Evolutionary conservation across 1,140 invertebrate species (phyloP), one percentile per base, ranked within the genome.

Genomic region (Zophobas morio): DNA sequence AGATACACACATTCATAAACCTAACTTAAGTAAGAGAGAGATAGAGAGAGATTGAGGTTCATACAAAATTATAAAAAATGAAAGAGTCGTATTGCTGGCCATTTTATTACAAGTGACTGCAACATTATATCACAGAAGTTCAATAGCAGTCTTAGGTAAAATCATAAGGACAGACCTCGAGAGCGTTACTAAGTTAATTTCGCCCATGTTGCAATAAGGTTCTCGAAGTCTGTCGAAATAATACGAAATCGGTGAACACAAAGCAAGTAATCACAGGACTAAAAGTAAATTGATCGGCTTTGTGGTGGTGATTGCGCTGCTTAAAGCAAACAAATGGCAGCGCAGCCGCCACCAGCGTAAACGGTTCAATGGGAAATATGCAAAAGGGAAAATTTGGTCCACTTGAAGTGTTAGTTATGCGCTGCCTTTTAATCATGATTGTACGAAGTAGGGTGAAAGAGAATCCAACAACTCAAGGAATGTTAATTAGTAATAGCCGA

Each of bases 71-170:
- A 71, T 71, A 34, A 5, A n/a, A 71, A 42, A 46, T 20, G 33
- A 71, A 56, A 73, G 37, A 73, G 46, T 51, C 49, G 71, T 73
- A 73, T 73, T 73, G 71, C 71, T 73, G 71, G 71, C 71, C 71
- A 71, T 71, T 53, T 76, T 76, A 60, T 76, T 76, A 60, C 35
- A 71, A 66, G 63, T 76, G 75, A 79, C 78, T 79, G 78, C 78
- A 74, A 79, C 49, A 63, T 74, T 79, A 77, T 79, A 79, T 79
- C 78, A 79, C 78, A 79, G 78, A 77, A 77, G 70, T 79, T 79
- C 36, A 70, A 79, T 47, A 79, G 78, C 78, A 79, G 78, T 79
- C 78, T 79, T 79, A 74, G 74, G 66, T 75, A 78, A 75, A 75
- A 77, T 74, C 47, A 78, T 51, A 63, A 56, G 51, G 53, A 70